phyloP scores from a whole-genome alignment of 2,113 vertebrate species.

The Porphyrio hochstetteri region DNA sequence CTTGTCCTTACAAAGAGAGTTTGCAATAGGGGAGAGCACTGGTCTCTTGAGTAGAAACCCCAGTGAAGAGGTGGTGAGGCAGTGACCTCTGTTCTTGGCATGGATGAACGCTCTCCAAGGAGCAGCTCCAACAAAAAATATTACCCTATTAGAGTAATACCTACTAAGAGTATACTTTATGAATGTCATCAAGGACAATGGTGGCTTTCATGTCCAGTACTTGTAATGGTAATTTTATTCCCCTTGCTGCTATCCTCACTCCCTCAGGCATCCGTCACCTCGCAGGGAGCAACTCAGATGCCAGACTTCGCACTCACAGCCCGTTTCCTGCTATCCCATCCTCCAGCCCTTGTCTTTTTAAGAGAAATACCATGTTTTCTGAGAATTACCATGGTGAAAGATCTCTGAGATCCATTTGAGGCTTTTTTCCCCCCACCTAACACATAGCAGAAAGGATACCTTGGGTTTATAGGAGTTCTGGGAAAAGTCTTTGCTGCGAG shows the following conservation, averaged over 20 bases:
- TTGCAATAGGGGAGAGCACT: background rate
- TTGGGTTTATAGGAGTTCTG: background rate
- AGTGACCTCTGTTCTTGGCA: slow-evolving; percentile 27
- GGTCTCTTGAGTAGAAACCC: background rate
- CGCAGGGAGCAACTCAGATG: background rate
- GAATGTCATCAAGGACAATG: slow-evolving; percentile 49
- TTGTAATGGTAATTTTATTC: slow-evolving; percentile 10
- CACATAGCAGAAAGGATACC: background rate
- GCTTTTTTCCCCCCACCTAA: background rate
- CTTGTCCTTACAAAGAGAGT: background rate
- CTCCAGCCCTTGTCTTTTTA: background rate
- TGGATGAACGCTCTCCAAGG: background rate
- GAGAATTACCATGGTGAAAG: background rate
- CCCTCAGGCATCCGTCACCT: background rate
- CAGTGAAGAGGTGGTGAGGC: background rate
- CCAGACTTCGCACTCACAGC: background rate
- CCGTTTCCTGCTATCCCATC: accelerated
- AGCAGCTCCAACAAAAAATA: slow-evolving; percentile 35
- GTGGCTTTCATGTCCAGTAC: slow-evolving; percentile 19
- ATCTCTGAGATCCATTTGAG: background rate
- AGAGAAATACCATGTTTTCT: background rate
- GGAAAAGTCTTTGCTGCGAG: background rate
- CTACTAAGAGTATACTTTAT: background rate
- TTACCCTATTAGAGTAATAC: slow-evolving; percentile 23
- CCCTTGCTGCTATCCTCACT: background rate